phyloP scores from a whole-genome alignment of 2,888 invertebrate species.

The Drosophila subquinaria region DNA sequence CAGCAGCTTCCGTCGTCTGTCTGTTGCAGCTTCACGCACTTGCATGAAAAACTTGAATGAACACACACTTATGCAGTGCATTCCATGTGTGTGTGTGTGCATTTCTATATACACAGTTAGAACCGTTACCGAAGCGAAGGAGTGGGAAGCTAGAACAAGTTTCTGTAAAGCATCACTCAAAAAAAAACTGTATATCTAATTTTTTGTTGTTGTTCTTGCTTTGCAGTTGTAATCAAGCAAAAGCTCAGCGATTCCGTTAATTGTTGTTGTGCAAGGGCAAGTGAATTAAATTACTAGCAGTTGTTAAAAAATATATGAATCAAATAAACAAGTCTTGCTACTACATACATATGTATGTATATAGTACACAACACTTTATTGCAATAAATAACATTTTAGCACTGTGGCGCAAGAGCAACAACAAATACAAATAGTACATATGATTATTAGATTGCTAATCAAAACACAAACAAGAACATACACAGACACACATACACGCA shows the following conservation, averaged over 20 bases:
- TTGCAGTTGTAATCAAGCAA: neutral
- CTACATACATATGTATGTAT: neutral
- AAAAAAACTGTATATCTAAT: neutral
- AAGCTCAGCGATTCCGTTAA: neutral
- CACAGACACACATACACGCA: slow-evolving; percentile 26
- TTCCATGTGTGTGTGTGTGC: neutral
- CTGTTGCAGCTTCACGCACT: slow-evolving; percentile 32
- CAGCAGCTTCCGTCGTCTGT: slow-evolving; percentile 47
- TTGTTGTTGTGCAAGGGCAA: slow-evolving; percentile 69
- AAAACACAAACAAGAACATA: slow-evolving; percentile 62
- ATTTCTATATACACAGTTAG: slow-evolving; percentile 21
- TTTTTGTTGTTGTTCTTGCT: neutral
- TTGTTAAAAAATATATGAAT: slow-evolving; percentile 52
- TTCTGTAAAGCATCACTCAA: slow-evolving; percentile 14
- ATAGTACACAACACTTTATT: slow-evolving; percentile 38
- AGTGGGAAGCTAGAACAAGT: slow-evolving; percentile 41
- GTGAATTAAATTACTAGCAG: slow-evolving; percentile 58
- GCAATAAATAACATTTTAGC: slow-evolving; percentile 55
- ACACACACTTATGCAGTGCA: slow-evolving; percentile 16
- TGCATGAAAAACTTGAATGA: slow-evolving; percentile 61
- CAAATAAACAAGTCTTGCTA: slow-evolving; percentile 58
- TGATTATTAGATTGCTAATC: slow-evolving; percentile 71
- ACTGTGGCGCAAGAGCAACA: slow-evolving; percentile 52
- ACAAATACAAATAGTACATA: slow-evolving; percentile 17
- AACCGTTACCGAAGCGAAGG: slow-evolving; percentile 43